These are phyloP conservation scores for Geophilus truncorum DNA, from an alignment of 2,888 invertebrate species.

Conservation along the genomic window DNA sequence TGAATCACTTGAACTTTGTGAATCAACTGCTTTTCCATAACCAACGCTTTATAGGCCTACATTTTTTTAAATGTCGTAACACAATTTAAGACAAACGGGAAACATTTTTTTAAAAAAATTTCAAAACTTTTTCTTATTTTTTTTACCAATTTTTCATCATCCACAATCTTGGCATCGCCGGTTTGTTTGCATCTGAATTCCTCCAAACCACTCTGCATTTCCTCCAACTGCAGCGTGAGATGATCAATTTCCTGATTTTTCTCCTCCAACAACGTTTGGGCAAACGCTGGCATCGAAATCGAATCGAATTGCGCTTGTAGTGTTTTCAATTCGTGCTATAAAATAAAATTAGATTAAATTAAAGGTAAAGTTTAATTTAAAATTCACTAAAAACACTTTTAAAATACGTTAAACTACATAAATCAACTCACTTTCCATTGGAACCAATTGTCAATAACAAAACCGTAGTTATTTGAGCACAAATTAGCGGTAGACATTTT, in stretches of 20 bases:
- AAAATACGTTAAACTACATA: background rate
- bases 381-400: too few relatives aligned
- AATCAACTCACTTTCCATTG: background rate
- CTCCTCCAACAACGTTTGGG: constrained; percentile 46
- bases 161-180: background rate
- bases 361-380: too few relatives aligned
- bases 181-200: background rate
- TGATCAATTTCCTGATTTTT: constrained; percentile 48
- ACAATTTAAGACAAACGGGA: background rate
- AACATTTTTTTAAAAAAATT: background rate
- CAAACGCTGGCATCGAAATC: background rate
- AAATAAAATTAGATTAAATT: too few relatives aligned
- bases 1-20: background rate
- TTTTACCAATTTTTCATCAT: background rate
- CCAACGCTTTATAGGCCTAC: background rate
- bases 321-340: background rate
- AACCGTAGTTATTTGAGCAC: background rate
- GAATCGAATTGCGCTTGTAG: constrained; percentile 23
- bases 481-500: background rate
- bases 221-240: constrained; percentile 41
- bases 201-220: background rate
- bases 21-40: background rate
- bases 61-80: background rate
- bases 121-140: too few relatives aligned
- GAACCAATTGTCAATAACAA: background rate